These are phyloP conservation scores for Malacoraja senta DNA, from an alignment of 2,797 vertebrate species.

Conservation along the genomic window DNA sequence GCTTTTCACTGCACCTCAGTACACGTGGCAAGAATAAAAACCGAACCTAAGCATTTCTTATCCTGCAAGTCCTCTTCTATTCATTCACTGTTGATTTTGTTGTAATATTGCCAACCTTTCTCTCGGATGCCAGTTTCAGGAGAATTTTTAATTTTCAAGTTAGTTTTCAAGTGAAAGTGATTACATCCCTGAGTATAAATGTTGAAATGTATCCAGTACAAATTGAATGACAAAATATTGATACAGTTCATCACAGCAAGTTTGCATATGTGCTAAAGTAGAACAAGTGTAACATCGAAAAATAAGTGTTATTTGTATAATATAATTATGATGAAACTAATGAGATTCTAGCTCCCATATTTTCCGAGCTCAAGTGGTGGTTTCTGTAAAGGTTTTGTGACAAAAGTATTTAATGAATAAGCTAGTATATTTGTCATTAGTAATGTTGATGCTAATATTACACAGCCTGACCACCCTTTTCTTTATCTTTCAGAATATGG, in stretches of 20 bases:
- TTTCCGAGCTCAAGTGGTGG: background rate
- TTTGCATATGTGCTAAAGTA: background rate
- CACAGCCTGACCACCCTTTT: conserved; percentile 37
- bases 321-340: background rate
- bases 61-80: background rate
- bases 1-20: too few relatives aligned
- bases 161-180: background rate
- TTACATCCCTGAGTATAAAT: background rate
- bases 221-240: background rate
- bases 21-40: too few relatives aligned
- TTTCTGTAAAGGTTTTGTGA: background rate
- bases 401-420: background rate
- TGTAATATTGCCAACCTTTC: background rate
- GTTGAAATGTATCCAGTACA: background rate
- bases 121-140: background rate
- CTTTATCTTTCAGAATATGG: conserved; percentile 65
- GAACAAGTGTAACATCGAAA: background rate
- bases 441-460: background rate
- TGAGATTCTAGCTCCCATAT: background rate
- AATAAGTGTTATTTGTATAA: background rate
- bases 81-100: background rate
- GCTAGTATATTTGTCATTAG: background rate
- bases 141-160: background rate
- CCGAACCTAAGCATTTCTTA: too few relatives aligned
- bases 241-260: background rate